A percentile compares a stretch with the other conserved stretches of the same genome.
Evolutionary conservation across 2,113 vertebrate species (phyloP).

Genomic region (Melozone crissalis): DNA sequence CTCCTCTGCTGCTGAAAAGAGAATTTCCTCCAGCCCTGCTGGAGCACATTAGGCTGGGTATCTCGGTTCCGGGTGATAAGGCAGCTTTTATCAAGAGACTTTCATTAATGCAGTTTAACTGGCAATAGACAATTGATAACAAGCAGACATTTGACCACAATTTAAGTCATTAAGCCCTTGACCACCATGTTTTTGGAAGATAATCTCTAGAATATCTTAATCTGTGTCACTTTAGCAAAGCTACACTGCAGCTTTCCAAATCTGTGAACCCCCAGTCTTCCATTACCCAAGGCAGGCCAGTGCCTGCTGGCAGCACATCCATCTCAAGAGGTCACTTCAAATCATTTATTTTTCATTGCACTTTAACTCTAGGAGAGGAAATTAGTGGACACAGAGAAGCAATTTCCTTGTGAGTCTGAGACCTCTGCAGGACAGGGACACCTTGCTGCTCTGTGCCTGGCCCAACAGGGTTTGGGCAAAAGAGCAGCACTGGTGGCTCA

Average conservation of each 20-base stretch:
- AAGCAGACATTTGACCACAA: background rate
- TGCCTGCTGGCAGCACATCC: background rate
- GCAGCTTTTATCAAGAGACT: conserved; percentile 20
- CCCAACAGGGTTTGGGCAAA: background rate
- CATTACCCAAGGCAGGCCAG: background rate
- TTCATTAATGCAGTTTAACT: conserved; percentile 25
- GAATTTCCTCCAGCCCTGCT: background rate
- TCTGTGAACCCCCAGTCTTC: background rate
- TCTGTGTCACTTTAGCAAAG: background rate
- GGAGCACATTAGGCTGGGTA: background rate
- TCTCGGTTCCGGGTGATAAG: conserved; percentile 38
- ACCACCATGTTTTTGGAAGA: background rate
- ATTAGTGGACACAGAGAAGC: background rate
- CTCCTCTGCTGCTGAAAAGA: background rate
- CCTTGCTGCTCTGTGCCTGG: background rate
- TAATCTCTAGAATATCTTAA: background rate
- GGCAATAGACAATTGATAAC: conserved; percentile 1
- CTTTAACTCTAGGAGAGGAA: background rate
- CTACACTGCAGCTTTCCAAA: background rate
- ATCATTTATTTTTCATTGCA: background rate
- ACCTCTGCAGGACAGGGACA: background rate
- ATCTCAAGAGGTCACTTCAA: background rate
- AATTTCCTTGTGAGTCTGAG: background rate
- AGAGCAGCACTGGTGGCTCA: background rate
- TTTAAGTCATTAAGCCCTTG: conserved; percentile 18